Conservation (phyloP, 1,140 invertebrate genomes). For the Teleopsis dalmanni region DNA sequence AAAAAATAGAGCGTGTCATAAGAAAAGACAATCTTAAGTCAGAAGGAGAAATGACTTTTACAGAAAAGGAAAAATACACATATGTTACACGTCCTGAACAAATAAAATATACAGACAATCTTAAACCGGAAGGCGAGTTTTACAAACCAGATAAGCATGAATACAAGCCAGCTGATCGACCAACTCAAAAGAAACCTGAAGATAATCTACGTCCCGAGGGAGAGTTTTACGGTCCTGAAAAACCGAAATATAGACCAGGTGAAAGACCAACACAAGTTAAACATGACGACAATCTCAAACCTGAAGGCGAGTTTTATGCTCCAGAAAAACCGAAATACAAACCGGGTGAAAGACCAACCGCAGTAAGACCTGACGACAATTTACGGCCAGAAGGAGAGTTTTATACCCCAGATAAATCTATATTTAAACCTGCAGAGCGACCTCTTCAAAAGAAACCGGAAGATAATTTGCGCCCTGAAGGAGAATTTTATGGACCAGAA, state of each 20-base stretch:
- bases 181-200: constrained; percentile 43
- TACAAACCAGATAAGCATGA: constrained; percentile 45
- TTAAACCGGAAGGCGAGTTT: constrained; percentile 46
- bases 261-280: constrained; percentile 51
- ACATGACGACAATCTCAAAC: constrained; percentile 53
- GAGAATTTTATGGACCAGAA: constrained; percentile 43
- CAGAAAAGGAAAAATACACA: constrained; percentile 23
- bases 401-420: constrained; percentile 37
- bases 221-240: constrained; percentile 46
- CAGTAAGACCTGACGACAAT: constrained; percentile 56
- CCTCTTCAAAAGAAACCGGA: constrained; percentile 41
- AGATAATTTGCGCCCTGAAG: constrained; percentile 27
- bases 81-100: constrained; percentile 45
- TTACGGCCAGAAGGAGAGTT: constrained; percentile 50
- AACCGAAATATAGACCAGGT: constrained; percentile 45
- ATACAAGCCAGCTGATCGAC: constrained; percentile 46
- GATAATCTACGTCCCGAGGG: constrained; percentile 54
- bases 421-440: constrained; percentile 46
- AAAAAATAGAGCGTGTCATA: constrained; percentile 43
- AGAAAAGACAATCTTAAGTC: constrained; percentile 49
- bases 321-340: constrained; percentile 42
- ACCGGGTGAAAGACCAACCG: constrained; percentile 51
- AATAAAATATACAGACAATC: constrained; percentile 43
- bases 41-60: constrained; percentile 45
- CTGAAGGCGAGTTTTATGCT: constrained; percentile 53